Evolutionary conservation across 2,113 vertebrate genomes (phyloP).

Genomic region (Indicator indicator): DNA sequence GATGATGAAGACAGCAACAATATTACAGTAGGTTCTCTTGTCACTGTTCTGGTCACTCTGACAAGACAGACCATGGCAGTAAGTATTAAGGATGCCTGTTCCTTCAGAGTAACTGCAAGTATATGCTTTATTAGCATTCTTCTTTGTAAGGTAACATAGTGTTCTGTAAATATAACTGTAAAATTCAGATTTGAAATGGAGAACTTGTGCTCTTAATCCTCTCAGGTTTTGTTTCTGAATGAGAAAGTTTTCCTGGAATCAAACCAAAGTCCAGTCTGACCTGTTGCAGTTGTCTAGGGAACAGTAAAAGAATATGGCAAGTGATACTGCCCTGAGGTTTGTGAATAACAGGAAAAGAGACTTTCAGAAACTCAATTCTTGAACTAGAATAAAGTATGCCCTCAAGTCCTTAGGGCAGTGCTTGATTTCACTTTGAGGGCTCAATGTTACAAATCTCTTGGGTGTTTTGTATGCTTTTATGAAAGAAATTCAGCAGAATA

Average conservation of each 20-base stretch:
- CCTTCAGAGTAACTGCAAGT: neutral
- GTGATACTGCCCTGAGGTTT: neutral
- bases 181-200: neutral
- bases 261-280: constrained; percentile 13
- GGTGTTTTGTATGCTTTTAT: neutral
- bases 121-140: neutral
- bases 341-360: constrained; percentile 5
- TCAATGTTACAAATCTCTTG: neutral
- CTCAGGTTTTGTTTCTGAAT: constrained; percentile 4
- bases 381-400: neutral
- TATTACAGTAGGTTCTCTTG: constrained; percentile 96
- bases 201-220: neutral
- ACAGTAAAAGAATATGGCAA: constrained; percentile 12
- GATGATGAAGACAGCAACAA: constrained; percentile 99
- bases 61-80: constrained; percentile 94
- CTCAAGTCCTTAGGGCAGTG: neutral
- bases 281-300: constrained; percentile 12
- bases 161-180: neutral
- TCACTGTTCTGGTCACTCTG: constrained; percentile 93
- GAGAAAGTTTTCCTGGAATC: constrained; percentile 24
- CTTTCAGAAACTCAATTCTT: neutral
- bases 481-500: neutral
- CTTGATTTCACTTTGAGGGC: neutral
- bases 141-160: neutral
- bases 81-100: constrained; percentile 69